These are phyloP conservation scores for Anolis apletophallus DNA, from an alignment of 2,797 vertebrate species.

Conservation along the genomic window DNA sequence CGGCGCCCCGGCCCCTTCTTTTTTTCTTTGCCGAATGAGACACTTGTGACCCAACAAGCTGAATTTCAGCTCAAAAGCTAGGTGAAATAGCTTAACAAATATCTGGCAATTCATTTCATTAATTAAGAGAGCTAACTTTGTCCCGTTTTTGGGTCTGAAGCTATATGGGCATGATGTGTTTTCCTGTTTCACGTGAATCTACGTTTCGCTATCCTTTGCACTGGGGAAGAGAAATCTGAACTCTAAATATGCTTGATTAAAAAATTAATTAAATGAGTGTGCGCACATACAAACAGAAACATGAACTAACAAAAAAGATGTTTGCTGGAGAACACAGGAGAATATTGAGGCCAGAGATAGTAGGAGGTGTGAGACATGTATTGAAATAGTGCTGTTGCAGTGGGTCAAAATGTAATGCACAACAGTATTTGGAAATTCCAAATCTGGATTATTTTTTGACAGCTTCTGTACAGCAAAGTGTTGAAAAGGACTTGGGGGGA, in stretches of 20 bases:
- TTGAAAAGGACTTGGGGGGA: slow-evolving; percentile 3
- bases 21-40: too few species aligned
- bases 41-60: background rate
- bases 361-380: slow-evolving; percentile 26
- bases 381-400: background rate
- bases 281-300: background rate
- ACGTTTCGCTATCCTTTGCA: background rate
- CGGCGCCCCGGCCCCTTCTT: too few species aligned
- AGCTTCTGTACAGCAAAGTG: slow-evolving; percentile 20
- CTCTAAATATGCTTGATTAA: background rate
- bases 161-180: background rate
- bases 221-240: background rate
- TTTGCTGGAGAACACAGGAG: background rate
- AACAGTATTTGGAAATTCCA: slow-evolving; percentile 12
- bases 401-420: background rate
- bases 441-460: slow-evolving; percentile 21
- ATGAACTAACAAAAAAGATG: background rate
- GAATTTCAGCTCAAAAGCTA: too few species aligned
- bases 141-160: background rate
- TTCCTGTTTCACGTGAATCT: background rate
- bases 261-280: background rate
- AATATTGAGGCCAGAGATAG: background rate
- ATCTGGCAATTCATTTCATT: background rate
- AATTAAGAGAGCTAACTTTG: too few species aligned
- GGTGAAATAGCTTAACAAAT: background rate